These are phyloP conservation scores for Octodon degus DNA, from an alignment of 2,113 vertebrate genomes.

Conservation along the genomic window DNA sequence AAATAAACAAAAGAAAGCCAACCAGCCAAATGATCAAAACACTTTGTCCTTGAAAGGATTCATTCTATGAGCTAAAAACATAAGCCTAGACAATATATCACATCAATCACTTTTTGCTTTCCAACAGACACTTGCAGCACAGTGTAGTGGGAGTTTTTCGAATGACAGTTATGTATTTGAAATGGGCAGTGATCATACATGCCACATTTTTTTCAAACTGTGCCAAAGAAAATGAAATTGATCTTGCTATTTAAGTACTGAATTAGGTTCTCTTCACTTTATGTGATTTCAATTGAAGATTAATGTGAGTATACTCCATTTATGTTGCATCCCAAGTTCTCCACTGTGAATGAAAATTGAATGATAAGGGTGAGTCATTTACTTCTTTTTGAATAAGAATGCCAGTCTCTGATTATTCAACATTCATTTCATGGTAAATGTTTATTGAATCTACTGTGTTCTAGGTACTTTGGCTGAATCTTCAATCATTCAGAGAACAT, in stretches of 20 bases:
- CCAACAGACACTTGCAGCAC: background rate
- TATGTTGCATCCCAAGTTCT: constrained; percentile 29
- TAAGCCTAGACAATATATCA: constrained; percentile 24
- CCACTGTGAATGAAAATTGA: background rate
- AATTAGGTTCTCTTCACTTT: background rate
- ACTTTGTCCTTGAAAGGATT: constrained; percentile 64
- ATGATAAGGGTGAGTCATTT: background rate
- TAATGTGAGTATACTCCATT: background rate
- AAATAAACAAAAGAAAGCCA: background rate
- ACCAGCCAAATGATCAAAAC: background rate
- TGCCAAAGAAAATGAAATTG: constrained; percentile 53
- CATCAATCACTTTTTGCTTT: constrained; percentile 49
- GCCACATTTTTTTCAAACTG: background rate
- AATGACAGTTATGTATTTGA: background rate
- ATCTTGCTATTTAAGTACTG: constrained; percentile 11
- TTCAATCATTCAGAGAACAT: constrained; percentile 49
- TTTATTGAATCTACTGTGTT: background rate
- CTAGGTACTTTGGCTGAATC: background rate
- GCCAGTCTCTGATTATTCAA: constrained; percentile 8
- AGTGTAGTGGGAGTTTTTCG: constrained; percentile 40
- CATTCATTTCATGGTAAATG: constrained; percentile 40
- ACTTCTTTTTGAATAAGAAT: constrained; percentile 47
- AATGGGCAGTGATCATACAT: background rate
- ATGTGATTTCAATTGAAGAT: constrained; percentile 27
- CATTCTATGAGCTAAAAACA: constrained; percentile 28